Evolutionary conservation across 37 sponge, comb jelly and placozoan species (phyloP).

Genomic region (Crambe crambe): DNA sequence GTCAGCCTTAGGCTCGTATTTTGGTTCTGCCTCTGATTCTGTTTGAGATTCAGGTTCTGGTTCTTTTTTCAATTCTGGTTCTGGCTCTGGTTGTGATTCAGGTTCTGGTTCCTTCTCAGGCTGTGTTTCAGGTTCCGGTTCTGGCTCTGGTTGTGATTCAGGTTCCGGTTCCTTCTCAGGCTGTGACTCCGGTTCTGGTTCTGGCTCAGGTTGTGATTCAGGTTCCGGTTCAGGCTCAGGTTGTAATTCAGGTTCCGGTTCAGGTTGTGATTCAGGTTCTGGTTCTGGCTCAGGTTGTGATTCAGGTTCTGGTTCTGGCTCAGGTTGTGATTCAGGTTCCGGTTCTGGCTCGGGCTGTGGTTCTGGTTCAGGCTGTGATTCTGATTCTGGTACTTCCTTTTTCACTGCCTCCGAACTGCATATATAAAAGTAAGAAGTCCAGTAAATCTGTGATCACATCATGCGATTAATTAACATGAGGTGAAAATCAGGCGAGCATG

Average conservation of each 20-base stretch:
- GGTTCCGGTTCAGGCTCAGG: neutral
- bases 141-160: slow-evolving; percentile 2
- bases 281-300: slow-evolving; percentile 3
- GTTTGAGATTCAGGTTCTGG: slow-evolving; percentile 17
- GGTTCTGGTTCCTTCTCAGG: slow-evolving; percentile 5
- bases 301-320: slow-evolving; percentile 22
- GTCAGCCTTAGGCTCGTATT: neutral
- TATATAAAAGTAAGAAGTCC: no score
- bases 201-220: slow-evolving; percentile 7
- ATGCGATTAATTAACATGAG: neutral
- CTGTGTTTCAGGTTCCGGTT: slow-evolving; percentile 5
- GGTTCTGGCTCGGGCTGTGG: neutral
- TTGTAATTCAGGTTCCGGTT: slow-evolving; percentile 2
- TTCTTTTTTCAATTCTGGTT: neutral
- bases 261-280: neutral
- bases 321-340: slow-evolving; percentile 7
- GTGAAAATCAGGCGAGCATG: neutral
- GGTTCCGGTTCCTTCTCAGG: slow-evolving; percentile 6
- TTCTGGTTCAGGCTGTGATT: slow-evolving; percentile 14
- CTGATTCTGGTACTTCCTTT: slow-evolving; percentile 1
- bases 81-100: neutral
- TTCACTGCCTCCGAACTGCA: neutral
- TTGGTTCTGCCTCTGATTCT: neutral
- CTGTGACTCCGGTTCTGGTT: slow-evolving; percentile 1
- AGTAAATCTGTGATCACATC: neutral